A percentile compares a stretch with the other conserved stretches of the same genome.
Conservation (phyloP, 1,140 invertebrate species). For the Sitobion miscanthi region DNA sequence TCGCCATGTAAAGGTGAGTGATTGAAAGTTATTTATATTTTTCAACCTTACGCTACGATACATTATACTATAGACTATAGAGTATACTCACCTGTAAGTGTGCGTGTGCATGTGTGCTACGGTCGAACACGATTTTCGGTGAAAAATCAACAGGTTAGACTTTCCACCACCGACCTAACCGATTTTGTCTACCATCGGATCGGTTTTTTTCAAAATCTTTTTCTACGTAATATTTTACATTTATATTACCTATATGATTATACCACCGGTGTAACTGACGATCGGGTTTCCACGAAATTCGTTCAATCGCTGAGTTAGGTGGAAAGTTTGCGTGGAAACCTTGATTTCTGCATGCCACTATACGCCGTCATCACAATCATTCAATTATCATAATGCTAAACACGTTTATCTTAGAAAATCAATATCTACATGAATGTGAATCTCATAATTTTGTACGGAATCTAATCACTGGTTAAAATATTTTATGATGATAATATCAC, state of each 20-base stretch:
- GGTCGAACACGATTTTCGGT: background rate
- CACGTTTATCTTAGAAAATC: background rate
- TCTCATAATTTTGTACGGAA: background rate
- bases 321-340: background rate
- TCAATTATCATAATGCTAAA: background rate
- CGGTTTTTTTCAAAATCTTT: background rate
- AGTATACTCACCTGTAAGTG: background rate
- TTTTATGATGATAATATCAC: background rate
- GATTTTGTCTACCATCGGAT: background rate
- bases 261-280: background rate
- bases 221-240: background rate
- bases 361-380: background rate
- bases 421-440: background rate
- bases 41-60: background rate
- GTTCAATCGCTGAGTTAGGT: background rate
- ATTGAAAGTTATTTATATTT: background rate
- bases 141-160: conserved; percentile 1
- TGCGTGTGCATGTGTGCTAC: background rate
- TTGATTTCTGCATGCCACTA: background rate
- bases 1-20: background rate
- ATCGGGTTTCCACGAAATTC: background rate
- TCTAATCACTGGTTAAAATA: background rate
- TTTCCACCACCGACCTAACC: background rate
- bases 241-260: background rate
- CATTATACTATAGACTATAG: no score